Base-by-base conservation (phyloP, 2,888 invertebrate species). In the Andrena praecox region DNA sequence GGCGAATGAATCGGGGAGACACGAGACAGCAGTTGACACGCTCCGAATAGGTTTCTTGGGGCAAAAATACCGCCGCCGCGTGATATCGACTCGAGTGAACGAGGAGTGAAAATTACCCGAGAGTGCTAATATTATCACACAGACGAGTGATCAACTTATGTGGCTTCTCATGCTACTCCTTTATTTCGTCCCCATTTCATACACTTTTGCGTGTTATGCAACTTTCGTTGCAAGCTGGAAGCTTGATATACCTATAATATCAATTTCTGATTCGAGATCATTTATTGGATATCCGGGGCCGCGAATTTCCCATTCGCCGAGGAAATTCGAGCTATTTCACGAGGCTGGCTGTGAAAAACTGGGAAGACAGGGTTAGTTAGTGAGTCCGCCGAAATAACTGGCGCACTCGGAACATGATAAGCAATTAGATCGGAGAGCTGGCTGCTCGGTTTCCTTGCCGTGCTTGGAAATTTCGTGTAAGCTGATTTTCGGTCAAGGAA, bases 401-500 rank as follows among this genome's bases (percentile, higher is more conserved):
- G 35, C 24, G 27, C 6, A 24, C 24, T 27, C 27, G 7, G n/a
- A 27, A 6, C 60, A 8, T 10, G 31, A n/a, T 35, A 29, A 48
- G 35, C 62, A 54, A 42, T 76, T 71, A 71, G 50, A 71, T 76
- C 72, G 42, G 42, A 63, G 62, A 35, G 71, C 29, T 31, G 52
- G 52, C 27, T 62, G 42, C 54, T n/a, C 52, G 72, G 54, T 62
- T 71, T 76, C 71, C 71, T 63, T 71, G 62, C 62, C 33, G 24
- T 42, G 42, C 50, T 29, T 54, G 63, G 31, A 62, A 72, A 72
- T 72, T 29, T 63, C 62, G 24, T 24, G 54, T 63, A 63, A 72
- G 35, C 24, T 56, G 76, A 76, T 72, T 72, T 54, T 72, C 63
- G 76, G 62, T 72, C 76, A 76, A 71, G 75, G 62, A 72, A 72